Base-by-base conservation (phyloP, 2,888 invertebrate genomes). In the Ferrisia virgata region DNA sequence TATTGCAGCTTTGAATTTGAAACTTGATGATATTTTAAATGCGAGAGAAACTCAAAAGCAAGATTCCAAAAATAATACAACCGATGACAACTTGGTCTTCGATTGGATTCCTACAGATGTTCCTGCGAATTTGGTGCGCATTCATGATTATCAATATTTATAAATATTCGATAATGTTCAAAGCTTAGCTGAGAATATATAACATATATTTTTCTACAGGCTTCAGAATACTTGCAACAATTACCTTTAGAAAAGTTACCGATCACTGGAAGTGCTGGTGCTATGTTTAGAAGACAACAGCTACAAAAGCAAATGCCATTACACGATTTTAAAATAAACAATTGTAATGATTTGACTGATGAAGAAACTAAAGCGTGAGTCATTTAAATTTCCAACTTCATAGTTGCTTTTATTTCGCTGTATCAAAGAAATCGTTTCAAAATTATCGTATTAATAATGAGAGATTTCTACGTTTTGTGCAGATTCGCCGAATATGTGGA, bases 221-320 rank as follows among this genome's bases (percentile, higher is more conserved):
- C 95, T 0, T 89, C 92, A 0, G 91, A 92, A 85, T 91, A 94
- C 87, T 90, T 91, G 90, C 89, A 89, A 85, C 88, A 89, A 84
- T 87, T 91, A 76, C 91, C 91, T 9, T 86, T 87, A 53, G 89
- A 89, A 0, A 90, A 90, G 86, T 92, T 95, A 79, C 96, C 96
- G 1, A 93, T 96, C 58, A 93, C 92, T 80, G 96, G 96, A 0
- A 94, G 95, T 64, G 92, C 91, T 85, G 96, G 95, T 39, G 96
- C 96, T 0, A 91, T 92, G 80, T 91, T 92, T 86, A 91, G 96
- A 22, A 94, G 94, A 86, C 94, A 94, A 85, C 93, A 95, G 87
- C 90, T 96, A 5, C 94, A 95, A 87, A 94, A 94, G 85, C 96
- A 96, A 89, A 91, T 96, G 85, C 96, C 96, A 13, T 91, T 94